Conservation (phyloP, 2,113 vertebrate species). For the Microtus montanus region DNA sequence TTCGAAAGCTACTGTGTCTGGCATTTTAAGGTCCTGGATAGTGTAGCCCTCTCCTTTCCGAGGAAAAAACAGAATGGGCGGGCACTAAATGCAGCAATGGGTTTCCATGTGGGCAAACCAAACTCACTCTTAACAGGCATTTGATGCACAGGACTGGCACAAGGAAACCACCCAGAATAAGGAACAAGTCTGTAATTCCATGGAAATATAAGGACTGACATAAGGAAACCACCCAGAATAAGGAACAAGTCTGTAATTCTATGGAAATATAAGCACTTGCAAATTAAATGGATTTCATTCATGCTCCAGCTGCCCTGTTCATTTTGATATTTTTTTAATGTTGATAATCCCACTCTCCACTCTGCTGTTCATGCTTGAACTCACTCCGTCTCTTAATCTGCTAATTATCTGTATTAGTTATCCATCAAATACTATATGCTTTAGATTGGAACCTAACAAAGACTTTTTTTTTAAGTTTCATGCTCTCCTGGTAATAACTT, state of each 20-base stretch:
- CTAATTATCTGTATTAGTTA: conserved; percentile 73
- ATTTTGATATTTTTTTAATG: conserved; percentile 39
- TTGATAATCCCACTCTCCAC: conserved; percentile 55
- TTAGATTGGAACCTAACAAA: conserved; percentile 39
- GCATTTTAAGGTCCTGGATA: conserved; percentile 1
- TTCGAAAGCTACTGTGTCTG: conserved; percentile 35
- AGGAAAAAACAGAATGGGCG: background rate
- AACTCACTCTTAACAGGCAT: background rate
- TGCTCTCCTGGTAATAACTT: conserved; percentile 48
- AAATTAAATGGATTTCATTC: conserved; percentile 61
- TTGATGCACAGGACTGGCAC: background rate
- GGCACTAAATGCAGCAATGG: too few species aligned
- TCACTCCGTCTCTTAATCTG: conserved; percentile 68
- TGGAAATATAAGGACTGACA: conserved; percentile 12
- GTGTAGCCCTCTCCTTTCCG: background rate
- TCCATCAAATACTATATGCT: conserved; percentile 67
- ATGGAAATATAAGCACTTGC: conserved; percentile 12
- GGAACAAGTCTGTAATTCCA: conserved; percentile 34
- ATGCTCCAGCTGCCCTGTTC: background rate
- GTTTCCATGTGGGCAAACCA: background rate
- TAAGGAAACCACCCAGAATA: background rate
- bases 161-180: background rate
- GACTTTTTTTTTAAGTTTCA: background rate
- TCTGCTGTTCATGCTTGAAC: conserved; percentile 50
- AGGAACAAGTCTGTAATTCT: background rate